Evolutionary conservation across 2,888 invertebrate genomes (phyloP), one percentile per base, ranked within the genome.

Genomic region (Pomacea canaliculata): DNA sequence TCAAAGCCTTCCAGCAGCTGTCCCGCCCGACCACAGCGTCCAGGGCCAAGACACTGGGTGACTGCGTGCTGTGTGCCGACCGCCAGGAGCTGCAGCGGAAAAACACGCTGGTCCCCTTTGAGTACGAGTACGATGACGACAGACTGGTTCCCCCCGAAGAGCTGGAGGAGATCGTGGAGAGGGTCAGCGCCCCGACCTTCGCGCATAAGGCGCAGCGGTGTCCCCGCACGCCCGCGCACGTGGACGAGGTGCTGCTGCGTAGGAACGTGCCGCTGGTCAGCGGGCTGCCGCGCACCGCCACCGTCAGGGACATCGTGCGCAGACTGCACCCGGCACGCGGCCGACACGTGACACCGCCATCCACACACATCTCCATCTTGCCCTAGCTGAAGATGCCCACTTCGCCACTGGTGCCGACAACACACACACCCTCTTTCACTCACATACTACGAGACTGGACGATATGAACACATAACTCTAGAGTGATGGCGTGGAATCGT

Each of bases 11-110:
- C 49, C 27, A 69, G 60, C 76, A 77, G 46, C 77, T 81, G 27
- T 78, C 76, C 5, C 73, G 81, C 1, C 78, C 81, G 27, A 81
- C 81, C 37, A 78, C 81, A 13, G 81, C 79, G 49, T 78, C 77
- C 51, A 65, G 73, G 37, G 77, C 70, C 59, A 79, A 81, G 70
- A 78, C 71, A 19, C 74, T 71, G 7, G 69, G 63, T 1, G 78
- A 77, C 51, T 78, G 77, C 68, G 49, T 71, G 48, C 75, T 80
- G 13, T 80, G 80, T 56, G 46, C 59, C 8, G 71, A 51, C 68
- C 66, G 67, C n/a, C 71, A 77, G 18, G 79, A 79, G 27, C 63
- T 71, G 16, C 69, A 79, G 27, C 56, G 62, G n/a, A 81, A 81
- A 51, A 78, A 76, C 66, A 70, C 72, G 7, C 74, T 77, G 27